These are phyloP conservation scores for Chloebia gouldiae DNA, from an alignment of 2,113 vertebrate genomes.

Conservation along the genomic window DNA sequence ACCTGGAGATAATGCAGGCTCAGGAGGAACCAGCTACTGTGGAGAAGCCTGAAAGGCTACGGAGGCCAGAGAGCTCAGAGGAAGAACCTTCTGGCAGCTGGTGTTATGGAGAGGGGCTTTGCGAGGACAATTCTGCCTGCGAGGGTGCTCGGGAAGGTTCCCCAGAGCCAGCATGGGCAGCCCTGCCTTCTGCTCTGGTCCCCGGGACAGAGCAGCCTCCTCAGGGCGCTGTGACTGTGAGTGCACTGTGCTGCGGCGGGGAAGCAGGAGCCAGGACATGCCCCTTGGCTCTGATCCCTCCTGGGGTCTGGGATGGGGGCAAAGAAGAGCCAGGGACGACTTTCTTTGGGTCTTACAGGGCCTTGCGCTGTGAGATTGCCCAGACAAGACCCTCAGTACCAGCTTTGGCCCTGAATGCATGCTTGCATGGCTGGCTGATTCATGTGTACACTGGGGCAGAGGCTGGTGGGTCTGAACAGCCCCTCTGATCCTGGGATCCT, in stretches of 20 bases:
- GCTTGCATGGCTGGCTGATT: background rate
- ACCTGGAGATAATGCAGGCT: background rate
- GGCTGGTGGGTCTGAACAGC: background rate
- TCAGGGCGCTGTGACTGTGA: background rate
- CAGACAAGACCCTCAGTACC: fast-evolving
- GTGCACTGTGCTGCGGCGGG: background rate
- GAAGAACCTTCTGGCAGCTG: conserved; percentile 26
- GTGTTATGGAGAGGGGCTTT: background rate
- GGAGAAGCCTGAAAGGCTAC: background rate
- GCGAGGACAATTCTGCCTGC: background rate
- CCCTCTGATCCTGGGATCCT: background rate
- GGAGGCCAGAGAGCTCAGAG: conserved; percentile 16
- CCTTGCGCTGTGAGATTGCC: fast-evolving
- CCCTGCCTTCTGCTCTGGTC: background rate
- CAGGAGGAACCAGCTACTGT: background rate
- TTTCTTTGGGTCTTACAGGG: background rate
- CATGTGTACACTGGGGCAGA: fast-evolving
- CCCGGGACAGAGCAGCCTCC: background rate
- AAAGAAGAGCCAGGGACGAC: background rate
- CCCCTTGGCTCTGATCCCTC: background rate
- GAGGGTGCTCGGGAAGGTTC: conserved; percentile 56
- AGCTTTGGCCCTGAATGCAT: background rate
- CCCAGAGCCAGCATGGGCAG: conserved; percentile 66
- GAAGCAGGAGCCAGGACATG: background rate
- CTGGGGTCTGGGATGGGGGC: background rate